Percentiles rank a stretch among this genome's conserved stretches.
These are phyloP conservation scores for Holothuria leucospilota DNA, from an alignment of 53 echinoderm and acorn worm species.

Conservation along the genomic window DNA sequence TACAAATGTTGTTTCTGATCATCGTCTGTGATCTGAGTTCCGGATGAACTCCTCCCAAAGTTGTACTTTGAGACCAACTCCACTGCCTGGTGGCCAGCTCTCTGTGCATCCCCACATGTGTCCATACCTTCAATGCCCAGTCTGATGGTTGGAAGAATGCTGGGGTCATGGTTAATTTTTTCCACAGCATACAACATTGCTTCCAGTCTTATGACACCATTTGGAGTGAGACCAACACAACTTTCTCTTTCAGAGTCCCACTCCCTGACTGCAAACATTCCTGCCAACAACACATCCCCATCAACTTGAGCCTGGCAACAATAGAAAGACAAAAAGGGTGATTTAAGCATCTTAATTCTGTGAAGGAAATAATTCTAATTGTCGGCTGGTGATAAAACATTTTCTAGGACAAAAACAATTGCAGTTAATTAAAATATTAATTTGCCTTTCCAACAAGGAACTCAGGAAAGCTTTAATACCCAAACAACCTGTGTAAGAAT, in stretches of 20 bases:
- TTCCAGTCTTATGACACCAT: slow-evolving; percentile 76
- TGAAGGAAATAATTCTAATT: background rate
- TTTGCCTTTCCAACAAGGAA: no score
- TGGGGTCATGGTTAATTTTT: slow-evolving; percentile 64
- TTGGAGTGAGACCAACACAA: slow-evolving; percentile 60
- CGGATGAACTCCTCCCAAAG: slow-evolving; percentile 78
- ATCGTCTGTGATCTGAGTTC: slow-evolving; percentile 48
- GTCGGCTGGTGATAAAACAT: no score
- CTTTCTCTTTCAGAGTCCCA: slow-evolving; percentile 18
- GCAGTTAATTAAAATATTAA: no score
- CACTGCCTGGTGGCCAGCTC: slow-evolving; percentile 72
- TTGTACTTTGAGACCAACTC: slow-evolving; percentile 65
- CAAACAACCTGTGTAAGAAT: no score
- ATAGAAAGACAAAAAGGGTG: slow-evolving; percentile 13
- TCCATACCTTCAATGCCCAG: slow-evolving; percentile 83
- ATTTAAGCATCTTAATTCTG: background rate
- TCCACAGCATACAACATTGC: slow-evolving; percentile 88
- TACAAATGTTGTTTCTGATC: slow-evolving; percentile 69
- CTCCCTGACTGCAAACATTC: slow-evolving; percentile 76
- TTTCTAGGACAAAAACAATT: no score
- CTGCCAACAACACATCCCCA: slow-evolving; percentile 86
- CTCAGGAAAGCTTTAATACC: no score
- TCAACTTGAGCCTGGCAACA: slow-evolving; percentile 65
- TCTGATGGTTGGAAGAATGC: slow-evolving; percentile 62
- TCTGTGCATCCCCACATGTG: slow-evolving; percentile 61